Evolutionary conservation across 2,797 vertebrate genomes (phyloP).

Genomic region (Dryobates pubescens): DNA sequence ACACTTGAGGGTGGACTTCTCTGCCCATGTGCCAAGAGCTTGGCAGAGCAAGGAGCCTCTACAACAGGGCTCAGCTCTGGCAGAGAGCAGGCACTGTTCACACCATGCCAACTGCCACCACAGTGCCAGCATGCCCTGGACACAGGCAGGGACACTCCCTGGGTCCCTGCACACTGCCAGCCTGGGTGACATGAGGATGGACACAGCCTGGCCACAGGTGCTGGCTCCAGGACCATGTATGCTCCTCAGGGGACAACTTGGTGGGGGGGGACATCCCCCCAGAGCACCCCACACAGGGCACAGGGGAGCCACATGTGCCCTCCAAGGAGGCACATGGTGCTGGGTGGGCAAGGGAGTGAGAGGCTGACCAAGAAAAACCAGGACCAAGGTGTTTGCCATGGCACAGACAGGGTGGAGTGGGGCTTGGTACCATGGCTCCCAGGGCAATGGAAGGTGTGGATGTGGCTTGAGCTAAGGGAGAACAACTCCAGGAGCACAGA

Average conservation of each 20-base stretch:
- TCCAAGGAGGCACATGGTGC: background rate
- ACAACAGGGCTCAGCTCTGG: background rate
- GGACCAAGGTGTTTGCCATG: fast-evolving
- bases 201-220: fast-evolving
- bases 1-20: background rate
- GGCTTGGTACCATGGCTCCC: fast-evolving
- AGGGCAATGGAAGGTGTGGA: fast-evolving
- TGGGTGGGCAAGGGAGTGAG: fast-evolving
- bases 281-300: background rate
- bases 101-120: background rate
- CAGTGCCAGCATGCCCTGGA: fast-evolving
- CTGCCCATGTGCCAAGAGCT: fast-evolving
- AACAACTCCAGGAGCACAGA: fast-evolving
- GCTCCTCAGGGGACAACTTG: background rate
- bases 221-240: background rate
- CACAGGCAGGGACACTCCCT: background rate
- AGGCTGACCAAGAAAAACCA: background rate
- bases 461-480: fast-evolving
- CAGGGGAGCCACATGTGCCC: fast-evolving
- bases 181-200: fast-evolving
- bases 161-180: background rate
- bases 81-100: background rate
- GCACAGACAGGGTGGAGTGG: background rate
- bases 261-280: fast-evolving
- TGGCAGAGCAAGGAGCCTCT: fast-evolving